Conservation (phyloP, 1,140 invertebrate species). For the Ooceraea biroi region DNA sequence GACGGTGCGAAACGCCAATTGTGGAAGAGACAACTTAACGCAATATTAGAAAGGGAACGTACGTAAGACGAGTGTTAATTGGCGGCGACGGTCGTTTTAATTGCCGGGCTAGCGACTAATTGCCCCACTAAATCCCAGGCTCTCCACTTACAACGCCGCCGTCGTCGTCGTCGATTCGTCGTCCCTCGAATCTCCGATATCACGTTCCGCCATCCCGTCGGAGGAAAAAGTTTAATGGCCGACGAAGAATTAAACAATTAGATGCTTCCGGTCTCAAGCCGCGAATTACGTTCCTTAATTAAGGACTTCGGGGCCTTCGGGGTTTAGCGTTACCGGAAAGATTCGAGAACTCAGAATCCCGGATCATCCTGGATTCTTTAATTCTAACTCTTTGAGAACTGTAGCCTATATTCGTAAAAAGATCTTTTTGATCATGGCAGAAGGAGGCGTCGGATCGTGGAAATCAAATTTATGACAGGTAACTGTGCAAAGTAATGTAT, state of each 20-base stretch:
- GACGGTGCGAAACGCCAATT: slow-evolving; percentile 7
- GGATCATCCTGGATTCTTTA: slow-evolving; percentile 48
- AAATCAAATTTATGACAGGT: not conserved
- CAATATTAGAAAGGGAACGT: slow-evolving; percentile 33
- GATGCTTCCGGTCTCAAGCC: not conserved
- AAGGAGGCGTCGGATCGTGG: not conserved
- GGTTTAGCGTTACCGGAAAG: not conserved
- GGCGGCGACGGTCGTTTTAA: slow-evolving; percentile 57
- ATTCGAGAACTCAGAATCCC: slow-evolving; percentile 2
- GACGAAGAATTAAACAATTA: slow-evolving; percentile 60
- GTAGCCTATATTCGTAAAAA: not conserved
- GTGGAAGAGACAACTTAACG: slow-evolving; percentile 10
- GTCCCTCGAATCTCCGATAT: slow-evolving; percentile 51
- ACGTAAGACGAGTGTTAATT: slow-evolving; percentile 48
- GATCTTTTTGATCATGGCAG: too few relatives aligned
- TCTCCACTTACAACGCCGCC: slow-evolving; percentile 58
- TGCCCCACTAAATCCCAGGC: slow-evolving; percentile 56
- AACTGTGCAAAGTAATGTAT: not conserved
- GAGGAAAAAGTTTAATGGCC: slow-evolving; percentile 55
- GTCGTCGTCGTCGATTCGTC: slow-evolving; percentile 41
- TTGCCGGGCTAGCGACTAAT: slow-evolving; percentile 58
- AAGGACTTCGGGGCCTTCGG: slow-evolving; percentile 38
- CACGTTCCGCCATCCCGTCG: slow-evolving; percentile 35
- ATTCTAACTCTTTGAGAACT: slow-evolving; percentile 32
- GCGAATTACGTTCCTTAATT: slow-evolving; percentile 58